Percentiles rank a stretch among this genome's conserved stretches.
Evolutionary conservation across 2,888 invertebrate genomes (phyloP).

Genomic region (Leptopilina myrica): DNA sequence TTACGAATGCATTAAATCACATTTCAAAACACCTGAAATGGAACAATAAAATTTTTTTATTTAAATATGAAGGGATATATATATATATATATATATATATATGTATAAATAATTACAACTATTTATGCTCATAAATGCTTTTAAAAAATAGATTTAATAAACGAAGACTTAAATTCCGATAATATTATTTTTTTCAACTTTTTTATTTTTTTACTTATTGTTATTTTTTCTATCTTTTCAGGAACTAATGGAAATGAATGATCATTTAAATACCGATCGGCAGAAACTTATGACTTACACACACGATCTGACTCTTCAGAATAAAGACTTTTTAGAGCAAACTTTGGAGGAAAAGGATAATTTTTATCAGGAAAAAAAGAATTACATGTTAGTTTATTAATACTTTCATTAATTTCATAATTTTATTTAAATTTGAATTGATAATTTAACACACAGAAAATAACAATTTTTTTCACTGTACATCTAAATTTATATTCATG

Average conservation of each 20-base stretch:
- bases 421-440: too few relatives aligned
- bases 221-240: constrained; percentile 65
- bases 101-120: too few relatives aligned
- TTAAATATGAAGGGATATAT: too few relatives aligned
- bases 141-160: too few relatives aligned
- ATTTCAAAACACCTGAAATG: too few relatives aligned
- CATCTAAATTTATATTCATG: too few relatives aligned
- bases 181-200: neutral
- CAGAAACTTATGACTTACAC: constrained; percentile 95
- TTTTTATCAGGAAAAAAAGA: constrained; percentile 95
- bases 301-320: constrained; percentile 91
- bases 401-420: neutral
- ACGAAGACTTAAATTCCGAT: too few relatives aligned
- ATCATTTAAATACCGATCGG: constrained; percentile 92
- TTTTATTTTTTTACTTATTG: constrained; percentile 44
- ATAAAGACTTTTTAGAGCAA: constrained; percentile 94
- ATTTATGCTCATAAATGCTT: too few relatives aligned
- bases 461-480: neutral
- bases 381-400: constrained; percentile 81
- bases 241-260: constrained; percentile 93
- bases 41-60: too few relatives aligned
- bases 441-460: too few relatives aligned
- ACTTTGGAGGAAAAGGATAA: constrained; percentile 97
- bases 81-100: too few relatives aligned
- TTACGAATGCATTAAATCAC: too few relatives aligned